Conservation (phyloP, 1,140 invertebrate species). For the Zaprionus nigranus region DNA sequence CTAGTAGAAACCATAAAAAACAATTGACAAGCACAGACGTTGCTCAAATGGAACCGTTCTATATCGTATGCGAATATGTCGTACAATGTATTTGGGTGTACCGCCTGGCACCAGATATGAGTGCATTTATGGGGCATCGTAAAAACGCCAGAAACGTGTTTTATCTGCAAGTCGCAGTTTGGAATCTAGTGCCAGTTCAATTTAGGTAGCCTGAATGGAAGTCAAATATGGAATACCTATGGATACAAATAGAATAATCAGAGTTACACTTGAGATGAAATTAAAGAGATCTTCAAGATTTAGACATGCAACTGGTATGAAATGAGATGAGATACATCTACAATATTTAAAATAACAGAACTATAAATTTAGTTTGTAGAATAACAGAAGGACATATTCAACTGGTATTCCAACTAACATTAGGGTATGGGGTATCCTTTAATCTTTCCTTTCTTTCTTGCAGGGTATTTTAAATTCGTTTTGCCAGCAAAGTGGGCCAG, state of each 20-base stretch:
- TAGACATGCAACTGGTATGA: too few relatives aligned
- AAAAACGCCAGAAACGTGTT: background rate
- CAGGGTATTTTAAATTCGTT: conserved; percentile 7
- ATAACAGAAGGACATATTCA: too few relatives aligned
- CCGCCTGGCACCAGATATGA: conserved; percentile 6
- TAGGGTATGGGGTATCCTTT: too few relatives aligned
- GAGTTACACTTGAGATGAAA: too few relatives aligned
- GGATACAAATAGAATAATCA: background rate
- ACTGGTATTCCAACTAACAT: too few relatives aligned
- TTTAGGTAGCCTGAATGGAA: background rate
- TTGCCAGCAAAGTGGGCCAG: background rate
- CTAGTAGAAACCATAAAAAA: conserved; percentile 6
- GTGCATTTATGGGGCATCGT: background rate
- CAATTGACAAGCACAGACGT: conserved; percentile 20
- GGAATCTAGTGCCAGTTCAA: background rate
- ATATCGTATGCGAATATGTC: background rate
- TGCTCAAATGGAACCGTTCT: background rate
- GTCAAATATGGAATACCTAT: background rate
- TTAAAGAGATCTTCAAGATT: background rate
- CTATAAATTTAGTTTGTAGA: too few relatives aligned
- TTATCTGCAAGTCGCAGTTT: background rate
- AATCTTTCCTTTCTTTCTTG: too few relatives aligned
- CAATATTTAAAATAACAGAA: too few relatives aligned
- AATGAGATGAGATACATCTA: too few relatives aligned
- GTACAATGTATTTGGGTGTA: background rate